phyloP scores from a whole-genome alignment of 2,888 invertebrate genomes.

The Polyommatus icarus region DNA sequence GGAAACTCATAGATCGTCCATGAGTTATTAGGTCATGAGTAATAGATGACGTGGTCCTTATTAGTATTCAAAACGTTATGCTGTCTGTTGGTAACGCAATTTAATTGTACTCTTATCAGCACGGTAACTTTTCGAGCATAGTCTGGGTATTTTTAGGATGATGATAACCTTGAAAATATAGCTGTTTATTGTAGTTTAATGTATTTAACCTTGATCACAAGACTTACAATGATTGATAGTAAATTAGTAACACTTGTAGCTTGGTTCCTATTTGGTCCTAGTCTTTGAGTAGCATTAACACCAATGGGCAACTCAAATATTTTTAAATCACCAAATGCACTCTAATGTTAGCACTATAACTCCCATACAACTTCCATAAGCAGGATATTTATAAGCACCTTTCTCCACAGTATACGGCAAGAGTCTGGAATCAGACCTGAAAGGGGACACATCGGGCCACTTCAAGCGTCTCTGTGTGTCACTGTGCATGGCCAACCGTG shows the following conservation, averaged over 20 bases:
- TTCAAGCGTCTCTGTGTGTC: constrained; percentile 95
- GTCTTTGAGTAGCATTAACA: background rate
- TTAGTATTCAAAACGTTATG: constrained; percentile 44
- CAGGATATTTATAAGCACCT: background rate
- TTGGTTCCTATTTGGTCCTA: background rate
- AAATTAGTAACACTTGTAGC: background rate
- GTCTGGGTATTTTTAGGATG: background rate
- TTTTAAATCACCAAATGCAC: background rate
- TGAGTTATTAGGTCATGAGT: constrained; percentile 44
- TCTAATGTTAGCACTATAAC: background rate
- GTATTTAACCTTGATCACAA: background rate
- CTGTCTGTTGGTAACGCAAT: background rate
- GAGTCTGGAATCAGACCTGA: constrained; percentile 90
- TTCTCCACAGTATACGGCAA: constrained; percentile 86
- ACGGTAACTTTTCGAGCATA: background rate
- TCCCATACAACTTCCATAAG: too few species aligned
- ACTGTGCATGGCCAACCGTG: constrained; percentile 92
- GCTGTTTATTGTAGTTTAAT: background rate
- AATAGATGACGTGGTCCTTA: constrained; percentile 45
- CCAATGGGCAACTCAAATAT: background rate
- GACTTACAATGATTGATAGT: background rate
- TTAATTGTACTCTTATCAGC: constrained; percentile 11
- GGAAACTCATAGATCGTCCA: constrained; percentile 35
- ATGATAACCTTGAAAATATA: background rate
- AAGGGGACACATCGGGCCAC: constrained; percentile 97